Evolutionary conservation across 1,140 invertebrate genomes (phyloP).

Genomic region (Platorchestia sp.): DNA sequence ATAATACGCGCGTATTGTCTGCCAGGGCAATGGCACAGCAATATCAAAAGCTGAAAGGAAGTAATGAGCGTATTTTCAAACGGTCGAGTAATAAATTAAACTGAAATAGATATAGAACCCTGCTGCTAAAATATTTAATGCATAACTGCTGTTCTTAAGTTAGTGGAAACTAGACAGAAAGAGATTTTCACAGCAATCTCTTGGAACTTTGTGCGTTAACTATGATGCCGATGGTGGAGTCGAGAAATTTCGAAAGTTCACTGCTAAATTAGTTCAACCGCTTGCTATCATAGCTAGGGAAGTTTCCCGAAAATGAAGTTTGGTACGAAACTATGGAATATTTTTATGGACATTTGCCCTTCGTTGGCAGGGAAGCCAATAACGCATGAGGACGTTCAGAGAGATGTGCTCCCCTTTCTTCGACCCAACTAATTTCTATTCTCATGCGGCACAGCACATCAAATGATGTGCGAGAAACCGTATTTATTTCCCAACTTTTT

Average conservation of each 20-base stretch:
- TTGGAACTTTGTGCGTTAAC: too few species aligned
- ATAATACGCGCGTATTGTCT: too few species aligned
- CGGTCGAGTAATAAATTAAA: neutral
- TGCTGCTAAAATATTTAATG: too few species aligned
- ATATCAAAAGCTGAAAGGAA: neutral
- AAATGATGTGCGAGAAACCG: neutral
- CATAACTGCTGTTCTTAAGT: too few species aligned
- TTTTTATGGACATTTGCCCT: neutral
- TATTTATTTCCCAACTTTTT: neutral
- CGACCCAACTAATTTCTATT: too few species aligned
- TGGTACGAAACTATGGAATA: neutral
- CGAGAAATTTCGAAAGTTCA: neutral
- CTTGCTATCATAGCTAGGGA: neutral
- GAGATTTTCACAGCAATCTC: neutral
- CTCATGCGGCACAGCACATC: neutral
- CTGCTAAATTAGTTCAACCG: neutral
- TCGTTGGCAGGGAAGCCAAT: neutral
- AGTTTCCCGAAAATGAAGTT: neutral
- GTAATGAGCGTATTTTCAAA: neutral
- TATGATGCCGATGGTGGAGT: neutral
- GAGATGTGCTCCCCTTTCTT: neutral
- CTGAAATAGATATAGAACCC: neutral
- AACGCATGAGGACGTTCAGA: neutral
- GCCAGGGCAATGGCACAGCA: too few species aligned
- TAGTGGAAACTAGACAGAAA: too few species aligned